Evolutionary conservation across 2,888 invertebrate species (phyloP), one percentile per base, ranked within the genome.

Genomic region (Eilema caniola): DNA sequence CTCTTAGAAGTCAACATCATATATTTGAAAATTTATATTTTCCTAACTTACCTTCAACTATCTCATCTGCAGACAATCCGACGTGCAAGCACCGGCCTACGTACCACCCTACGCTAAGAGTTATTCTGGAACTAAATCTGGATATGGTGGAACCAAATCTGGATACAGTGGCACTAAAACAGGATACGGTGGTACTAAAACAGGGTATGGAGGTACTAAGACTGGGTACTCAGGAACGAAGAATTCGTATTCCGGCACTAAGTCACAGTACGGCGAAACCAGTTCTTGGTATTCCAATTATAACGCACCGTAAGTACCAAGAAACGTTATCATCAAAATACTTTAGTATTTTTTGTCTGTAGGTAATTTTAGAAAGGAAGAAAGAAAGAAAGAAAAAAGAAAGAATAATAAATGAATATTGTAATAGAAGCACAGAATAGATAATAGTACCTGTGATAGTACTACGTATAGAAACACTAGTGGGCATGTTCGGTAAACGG

Each of bases 81-180:
- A 95, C 72, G 94, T 94, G 0, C 85, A 90, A 77, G 93, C 94
- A 0, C 94, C 94, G 0, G 79, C 86, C 0, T 94, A 95, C 78
- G 79, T 88, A 16, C 94, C 94, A 0, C 53, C 92, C 0, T 90
- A 93, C 74, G 72, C 89, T 65, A 90, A 82, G 71, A 89, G 80
- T 25, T 75, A 88, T 59, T 8, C 75, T 0, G 89, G 87, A 5
- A 86, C 86, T 0, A 89, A 90, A 73, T 84, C 83, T 0, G 78
- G 74, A 0, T 83, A 86, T 20, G 11, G 71, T 20, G 85, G 85
- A 0, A 81, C 84, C 0, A 85, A 85, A 71, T 80, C 80, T 1
- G 78, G 81, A 0, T 84, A 87, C 64, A 16, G 79, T 2, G 85
- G 85, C 2, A 85, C 84, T 0, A 88, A 88, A 67, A 85, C 83